Conservation (phyloP, 1,140 invertebrate genomes). For the Glomeris maerens region DNA sequence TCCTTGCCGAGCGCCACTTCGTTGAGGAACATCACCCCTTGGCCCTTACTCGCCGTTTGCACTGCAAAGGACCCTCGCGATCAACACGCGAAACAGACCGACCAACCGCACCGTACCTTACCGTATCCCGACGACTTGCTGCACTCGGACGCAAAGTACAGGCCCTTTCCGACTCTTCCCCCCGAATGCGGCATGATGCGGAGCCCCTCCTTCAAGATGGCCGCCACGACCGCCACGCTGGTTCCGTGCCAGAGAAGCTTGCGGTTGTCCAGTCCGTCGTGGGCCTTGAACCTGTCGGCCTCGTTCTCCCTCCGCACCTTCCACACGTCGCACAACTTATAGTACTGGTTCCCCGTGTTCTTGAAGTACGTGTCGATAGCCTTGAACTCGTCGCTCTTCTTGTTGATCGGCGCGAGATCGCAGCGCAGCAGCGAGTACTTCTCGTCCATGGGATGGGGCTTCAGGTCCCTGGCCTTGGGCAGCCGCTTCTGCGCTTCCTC, state of each 20-base stretch:
- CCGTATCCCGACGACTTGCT: slow-evolving; percentile 32
- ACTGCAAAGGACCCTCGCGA: slow-evolving; percentile 22
- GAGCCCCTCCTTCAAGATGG: slow-evolving; percentile 35
- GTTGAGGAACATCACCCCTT: slow-evolving; percentile 34
- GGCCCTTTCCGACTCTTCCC: slow-evolving; percentile 34
- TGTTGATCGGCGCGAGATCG: slow-evolving; percentile 11
- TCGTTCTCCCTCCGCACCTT: slow-evolving; percentile 29
- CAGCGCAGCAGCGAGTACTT: slow-evolving; percentile 33
- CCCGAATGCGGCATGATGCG: slow-evolving; percentile 39
- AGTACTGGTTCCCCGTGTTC: slow-evolving; percentile 21
- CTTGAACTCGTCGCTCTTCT: slow-evolving; percentile 19
- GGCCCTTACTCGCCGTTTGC: slow-evolving; percentile 18
- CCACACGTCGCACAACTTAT: slow-evolving; percentile 31
- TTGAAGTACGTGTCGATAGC: slow-evolving; percentile 29
- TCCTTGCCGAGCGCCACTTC: slow-evolving; percentile 35
- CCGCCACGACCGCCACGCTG: slow-evolving; percentile 36
- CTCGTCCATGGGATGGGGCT: slow-evolving; percentile 29
- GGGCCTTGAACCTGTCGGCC: slow-evolving; percentile 22
- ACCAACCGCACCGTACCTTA: no score
- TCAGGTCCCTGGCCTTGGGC: not conserved
- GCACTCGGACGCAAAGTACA: slow-evolving; percentile 37
- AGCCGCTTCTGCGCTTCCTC: slow-evolving; percentile 4
- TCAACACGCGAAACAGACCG: no score
- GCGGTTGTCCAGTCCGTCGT: slow-evolving; percentile 27
- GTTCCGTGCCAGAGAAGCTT: slow-evolving; percentile 38